Base-by-base conservation (phyloP, 1,140 invertebrate species). In the Pogonomyrmex californicus region DNA sequence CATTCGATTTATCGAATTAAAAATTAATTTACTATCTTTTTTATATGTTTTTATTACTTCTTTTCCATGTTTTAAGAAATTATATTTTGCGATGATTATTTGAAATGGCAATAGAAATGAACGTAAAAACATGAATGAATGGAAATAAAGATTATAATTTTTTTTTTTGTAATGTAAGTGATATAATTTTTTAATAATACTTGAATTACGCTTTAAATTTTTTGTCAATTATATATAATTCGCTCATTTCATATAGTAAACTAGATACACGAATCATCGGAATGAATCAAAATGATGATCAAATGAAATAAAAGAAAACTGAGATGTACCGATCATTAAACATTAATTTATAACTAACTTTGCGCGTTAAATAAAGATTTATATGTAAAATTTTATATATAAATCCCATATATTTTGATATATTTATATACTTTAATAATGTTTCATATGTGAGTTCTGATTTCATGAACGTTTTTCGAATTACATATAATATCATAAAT, bases 21-120 rank as follows among this genome's bases (percentile, higher is more conserved):
- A 66, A 66, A 41, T 70, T 33, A 70, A 70, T 49, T 4, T 17
- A 70, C 2, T 33, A 49, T 70, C n/a, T 17, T 54, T 54, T 17
- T 33, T 51, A 33, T 51, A 51, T n/a, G 4, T n/a, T 56, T 56
- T 33, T 70, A 51, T 70, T 65, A 38, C 17, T 65, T 65, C 17
- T 63, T 5, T 14, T 36, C 36, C 6, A 38, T 0, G 17, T 6
- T 36, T 38, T 7, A 17, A n/a, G 23, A 23, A 23, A 23, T 23
- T 23, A 58, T n/a, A 58, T 58, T 58, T 58, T n/a, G 17, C 56
- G n/a, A 23, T 23, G 23, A 23, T 63, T 33, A 14, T 63, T 63
- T 17, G 33, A 63, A 63, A 63, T 63, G 36, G 36, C 14, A 63
- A 38, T 38, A 65, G 30, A 23, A 23, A 23, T 23, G 23, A 23